Percentiles rank a stretch among this genome's conserved stretches.
Conservation (phyloP, 2,113 vertebrate species). For the Strix uralensis region DNA sequence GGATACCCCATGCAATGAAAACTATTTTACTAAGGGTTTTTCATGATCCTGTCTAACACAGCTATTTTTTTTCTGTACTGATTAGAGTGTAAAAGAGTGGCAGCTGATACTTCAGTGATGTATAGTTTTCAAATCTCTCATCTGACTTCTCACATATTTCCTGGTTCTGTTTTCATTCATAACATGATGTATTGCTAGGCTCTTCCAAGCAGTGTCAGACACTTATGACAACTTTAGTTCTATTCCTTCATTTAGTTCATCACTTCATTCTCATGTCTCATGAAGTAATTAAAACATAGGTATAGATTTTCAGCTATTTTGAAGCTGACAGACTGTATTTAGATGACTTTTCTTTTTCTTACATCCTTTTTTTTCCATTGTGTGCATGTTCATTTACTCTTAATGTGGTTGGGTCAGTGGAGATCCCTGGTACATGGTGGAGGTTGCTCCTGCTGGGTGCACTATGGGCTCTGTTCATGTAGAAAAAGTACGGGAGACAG, state of each 20-base stretch:
- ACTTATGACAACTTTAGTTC: not conserved
- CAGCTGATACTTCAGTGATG: not conserved
- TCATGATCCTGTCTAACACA: not conserved
- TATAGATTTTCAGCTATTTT: not conserved
- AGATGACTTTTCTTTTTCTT: not conserved
- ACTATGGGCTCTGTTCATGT: not conserved
- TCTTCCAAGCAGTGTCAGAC: not conserved
- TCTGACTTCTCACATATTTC: not conserved
- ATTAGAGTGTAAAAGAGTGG: not conserved
- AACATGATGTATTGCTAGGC: not conserved
- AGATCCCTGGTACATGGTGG: not conserved
- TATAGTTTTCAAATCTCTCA: not conserved
- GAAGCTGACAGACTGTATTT: not conserved
- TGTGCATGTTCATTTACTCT: not conserved
- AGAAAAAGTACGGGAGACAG: not conserved
- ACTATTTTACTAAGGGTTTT: not conserved
- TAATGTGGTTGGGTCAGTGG: not conserved
- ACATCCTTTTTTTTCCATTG: not conserved
- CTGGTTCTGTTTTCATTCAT: not conserved
- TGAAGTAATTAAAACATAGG: not conserved
- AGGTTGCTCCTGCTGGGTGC: not conserved
- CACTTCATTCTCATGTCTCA: not conserved
- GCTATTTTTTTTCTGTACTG: not conserved
- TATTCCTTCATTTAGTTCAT: not conserved
- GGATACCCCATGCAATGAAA: not conserved